Evolutionary conservation across 1,140 invertebrate species (phyloP), one percentile per base, ranked within the genome.

Genomic region (Halesus radiatus): DNA sequence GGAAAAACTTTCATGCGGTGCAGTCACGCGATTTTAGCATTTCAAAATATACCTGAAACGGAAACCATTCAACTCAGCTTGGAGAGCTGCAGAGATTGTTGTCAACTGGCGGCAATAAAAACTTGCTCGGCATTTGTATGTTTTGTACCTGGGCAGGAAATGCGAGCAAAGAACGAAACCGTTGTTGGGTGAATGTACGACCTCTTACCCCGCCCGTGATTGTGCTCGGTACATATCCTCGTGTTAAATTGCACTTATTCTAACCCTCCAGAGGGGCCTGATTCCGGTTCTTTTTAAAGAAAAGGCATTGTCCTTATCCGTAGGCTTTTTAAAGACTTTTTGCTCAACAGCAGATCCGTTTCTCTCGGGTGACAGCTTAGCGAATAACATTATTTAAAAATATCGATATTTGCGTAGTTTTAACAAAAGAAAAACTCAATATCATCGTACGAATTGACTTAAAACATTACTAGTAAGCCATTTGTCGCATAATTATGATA

Each of bases 161-260:
- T 54, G 23, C 0, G 37, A 22, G 37, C 68, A 72, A 66, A 10
- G 37, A 45, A 45, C 5, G 37, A 7, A 32, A 7, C 10, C 1
- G 37, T 16, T 16, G 16, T 37, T 66, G 22, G 16, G n/a, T 26
- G 8, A 66, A 13, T 32, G 37, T 10, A 45, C 37, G 37, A 45
- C 37, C 37, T 1, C 37, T 45, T 45, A 45, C 8, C 37, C 10
- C 32, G 29, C 68, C 20, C 15, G 18, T 22, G 26, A 52, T 53
- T 20, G 37, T 72, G 20, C 50, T 72, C 50, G 13, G 37, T 20
- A 52, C 68, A 52, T 10, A 18, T 13, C 20, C 18, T 72, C 68
- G 68, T 72, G 45, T 50, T 72, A 54, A 72, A 72, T 72, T 72
- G 68, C 22, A 72, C 45, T 52, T 72, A 53, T 72, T 72, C 50